Conservation (phyloP, 2,797 vertebrate species). For the Enteromius anoplus region DNA sequence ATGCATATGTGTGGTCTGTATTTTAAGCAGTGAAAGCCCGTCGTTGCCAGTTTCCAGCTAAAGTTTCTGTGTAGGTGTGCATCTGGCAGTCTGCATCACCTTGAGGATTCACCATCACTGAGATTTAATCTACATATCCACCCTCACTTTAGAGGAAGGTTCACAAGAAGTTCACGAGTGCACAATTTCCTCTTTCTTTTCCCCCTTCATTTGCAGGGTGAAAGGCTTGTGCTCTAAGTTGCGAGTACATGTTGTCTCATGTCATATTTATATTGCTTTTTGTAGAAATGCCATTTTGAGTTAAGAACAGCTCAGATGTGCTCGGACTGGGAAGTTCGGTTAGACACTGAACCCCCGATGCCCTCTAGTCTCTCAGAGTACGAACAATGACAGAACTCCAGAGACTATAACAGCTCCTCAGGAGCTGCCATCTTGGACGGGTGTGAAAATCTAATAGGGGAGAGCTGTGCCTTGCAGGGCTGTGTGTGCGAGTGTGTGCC, state of each 20-base stretch:
- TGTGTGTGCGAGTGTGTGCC: slow-evolving; percentile 22
- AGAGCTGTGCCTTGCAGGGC: slow-evolving; percentile 35
- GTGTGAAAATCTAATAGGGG: slow-evolving; percentile 53
- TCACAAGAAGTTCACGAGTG: slow-evolving; percentile 22
- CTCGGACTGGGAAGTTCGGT: slow-evolving; percentile 13
- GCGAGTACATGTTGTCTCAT: slow-evolving; percentile 37
- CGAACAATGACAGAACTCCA: slow-evolving; percentile 48
- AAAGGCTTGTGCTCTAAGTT: slow-evolving; percentile 28
- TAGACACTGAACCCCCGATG: slow-evolving; percentile 40
- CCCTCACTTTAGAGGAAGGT: slow-evolving; percentile 26
- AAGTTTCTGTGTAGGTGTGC: slow-evolving; percentile 44
- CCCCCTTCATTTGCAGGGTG: slow-evolving; percentile 18
- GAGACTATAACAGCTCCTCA: slow-evolving; percentile 53
- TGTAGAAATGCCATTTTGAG: slow-evolving; percentile 39
- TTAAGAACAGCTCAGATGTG: slow-evolving; percentile 32
- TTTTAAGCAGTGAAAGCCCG: slow-evolving; percentile 5
- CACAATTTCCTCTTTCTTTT: not conserved
- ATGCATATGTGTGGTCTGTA: not conserved
- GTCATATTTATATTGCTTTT: slow-evolving; percentile 37
- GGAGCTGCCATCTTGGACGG: slow-evolving; percentile 63
- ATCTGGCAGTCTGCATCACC: slow-evolving; percentile 43
- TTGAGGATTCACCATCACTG: slow-evolving; percentile 46
- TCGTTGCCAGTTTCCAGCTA: slow-evolving; percentile 18
- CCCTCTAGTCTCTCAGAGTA: slow-evolving; percentile 38
- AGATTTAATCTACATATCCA: slow-evolving; percentile 46